Conservation (phyloP, 2,888 invertebrate genomes). For the Junonia oenone region DNA sequence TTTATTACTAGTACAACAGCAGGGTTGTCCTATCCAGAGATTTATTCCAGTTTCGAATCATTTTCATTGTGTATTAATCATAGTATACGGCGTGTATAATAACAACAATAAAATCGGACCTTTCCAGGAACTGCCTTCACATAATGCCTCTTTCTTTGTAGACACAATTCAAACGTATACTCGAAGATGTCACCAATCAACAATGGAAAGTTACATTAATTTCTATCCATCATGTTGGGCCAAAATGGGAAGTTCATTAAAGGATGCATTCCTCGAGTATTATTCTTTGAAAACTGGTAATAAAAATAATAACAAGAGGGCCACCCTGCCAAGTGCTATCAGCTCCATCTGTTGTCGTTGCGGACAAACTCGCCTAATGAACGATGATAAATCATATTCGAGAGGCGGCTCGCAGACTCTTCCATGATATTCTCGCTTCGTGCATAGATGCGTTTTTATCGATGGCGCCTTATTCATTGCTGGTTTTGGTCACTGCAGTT, state of each 20-base stretch:
- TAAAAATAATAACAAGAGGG: conserved; percentile 79
- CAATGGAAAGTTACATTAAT: conserved; percentile 74
- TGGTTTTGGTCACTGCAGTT: conserved; percentile 6
- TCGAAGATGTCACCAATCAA: conserved; percentile 73
- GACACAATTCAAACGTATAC: conserved; percentile 42
- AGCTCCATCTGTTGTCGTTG: conserved; percentile 80
- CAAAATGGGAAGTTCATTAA: conserved; percentile 80
- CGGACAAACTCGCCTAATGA: conserved; percentile 80
- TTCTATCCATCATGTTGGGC: conserved; percentile 76
- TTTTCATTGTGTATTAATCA: not conserved
- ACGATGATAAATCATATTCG: conserved; percentile 81
- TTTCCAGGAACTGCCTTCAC: conserved; percentile 55
- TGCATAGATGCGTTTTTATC: conserved; percentile 34
- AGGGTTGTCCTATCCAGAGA: conserved; percentile 28
- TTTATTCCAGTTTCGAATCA: conserved; percentile 1
- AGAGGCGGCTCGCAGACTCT: conserved; percentile 68
- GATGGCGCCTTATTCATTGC: conserved; percentile 40
- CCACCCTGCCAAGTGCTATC: conserved; percentile 80
- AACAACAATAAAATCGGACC: conserved; percentile 11
- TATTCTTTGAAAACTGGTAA: conserved; percentile 79
- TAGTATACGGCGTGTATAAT: not conserved
- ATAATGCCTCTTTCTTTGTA: conserved; percentile 30
- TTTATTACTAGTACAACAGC: conserved; percentile 41
- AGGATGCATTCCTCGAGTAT: conserved; percentile 77
- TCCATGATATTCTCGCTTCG: conserved; percentile 53